Percentiles rank a stretch among this genome's conserved stretches.
Conservation (phyloP, 2,113 vertebrate species). For the Pterocles gutturalis region DNA sequence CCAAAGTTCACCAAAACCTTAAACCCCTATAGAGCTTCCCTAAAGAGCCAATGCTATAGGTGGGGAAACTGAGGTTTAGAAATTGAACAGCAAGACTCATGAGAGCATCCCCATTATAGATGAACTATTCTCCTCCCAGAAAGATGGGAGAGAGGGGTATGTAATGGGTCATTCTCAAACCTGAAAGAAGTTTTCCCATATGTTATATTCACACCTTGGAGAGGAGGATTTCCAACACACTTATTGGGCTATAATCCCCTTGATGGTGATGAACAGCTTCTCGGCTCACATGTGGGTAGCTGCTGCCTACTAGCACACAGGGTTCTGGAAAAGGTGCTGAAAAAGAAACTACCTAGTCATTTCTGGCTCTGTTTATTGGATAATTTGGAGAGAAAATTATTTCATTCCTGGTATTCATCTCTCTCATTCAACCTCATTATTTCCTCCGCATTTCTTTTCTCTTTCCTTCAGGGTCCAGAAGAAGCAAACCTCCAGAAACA, state of each 20-base stretch:
- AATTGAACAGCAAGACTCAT: neutral
- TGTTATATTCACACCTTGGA: neutral
- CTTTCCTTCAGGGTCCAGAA: neutral
- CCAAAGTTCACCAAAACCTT: neutral
- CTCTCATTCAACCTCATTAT: neutral
- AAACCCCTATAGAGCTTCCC: neutral
- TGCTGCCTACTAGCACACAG: neutral
- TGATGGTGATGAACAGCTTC: rapidly evolving
- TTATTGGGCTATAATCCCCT: neutral
- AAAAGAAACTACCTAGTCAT: neutral
- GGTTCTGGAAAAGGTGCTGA: neutral
- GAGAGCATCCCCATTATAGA: neutral
- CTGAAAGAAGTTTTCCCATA: neutral
- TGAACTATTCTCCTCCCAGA: neutral
- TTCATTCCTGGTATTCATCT: neutral
- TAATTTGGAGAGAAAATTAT: neutral
- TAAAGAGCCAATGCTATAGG: neutral
- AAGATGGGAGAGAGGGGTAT: neutral
- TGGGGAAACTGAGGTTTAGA: neutral
- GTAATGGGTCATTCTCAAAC: rapidly evolving
- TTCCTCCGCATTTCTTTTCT: neutral
- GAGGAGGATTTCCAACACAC: neutral
- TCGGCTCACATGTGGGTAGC: rapidly evolving
- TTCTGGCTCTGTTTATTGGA: neutral
- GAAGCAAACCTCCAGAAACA: neutral